phyloP scores from a whole-genome alignment of 2,113 vertebrate genomes.

The Platysteira castanea region DNA sequence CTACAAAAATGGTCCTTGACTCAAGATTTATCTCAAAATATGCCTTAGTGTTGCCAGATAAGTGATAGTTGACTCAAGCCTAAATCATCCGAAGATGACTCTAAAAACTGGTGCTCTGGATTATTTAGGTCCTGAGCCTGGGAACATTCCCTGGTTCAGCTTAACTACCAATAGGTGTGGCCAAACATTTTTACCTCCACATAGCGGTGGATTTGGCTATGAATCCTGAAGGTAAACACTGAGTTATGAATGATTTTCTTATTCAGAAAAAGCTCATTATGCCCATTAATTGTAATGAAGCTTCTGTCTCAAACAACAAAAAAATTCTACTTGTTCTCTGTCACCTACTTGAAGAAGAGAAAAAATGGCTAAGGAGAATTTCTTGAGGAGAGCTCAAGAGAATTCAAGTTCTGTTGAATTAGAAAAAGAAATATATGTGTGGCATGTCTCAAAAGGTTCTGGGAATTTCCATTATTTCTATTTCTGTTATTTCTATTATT shows the following conservation, averaged over 20 bases:
- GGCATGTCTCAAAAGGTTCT: not conserved
- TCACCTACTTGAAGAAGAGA: not conserved
- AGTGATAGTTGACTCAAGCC: not conserved
- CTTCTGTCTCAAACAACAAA: not conserved
- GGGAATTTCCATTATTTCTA: not conserved
- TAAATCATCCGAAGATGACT: not conserved
- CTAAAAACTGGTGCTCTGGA: not conserved
- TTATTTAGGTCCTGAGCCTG: not conserved
- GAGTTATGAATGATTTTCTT: not conserved
- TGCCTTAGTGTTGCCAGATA: not conserved
- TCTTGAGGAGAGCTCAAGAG: not conserved
- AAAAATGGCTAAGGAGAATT: not conserved
- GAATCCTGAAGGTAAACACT: not conserved
- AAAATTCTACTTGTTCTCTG: not conserved
- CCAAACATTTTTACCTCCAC: not conserved
- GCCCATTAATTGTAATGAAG: not conserved
- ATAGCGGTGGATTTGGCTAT: not conserved
- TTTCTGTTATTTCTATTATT: not conserved
- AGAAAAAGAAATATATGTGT: accelerated
- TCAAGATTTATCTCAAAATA: not conserved
- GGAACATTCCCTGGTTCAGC: not conserved
- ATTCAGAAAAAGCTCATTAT: not conserved
- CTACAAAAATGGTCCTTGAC: not conserved
- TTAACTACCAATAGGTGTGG: not conserved
- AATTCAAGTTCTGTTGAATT: not conserved